phyloP scores from a whole-genome alignment of 2,113 vertebrate genomes.

The Oxyruncus cristatus region DNA sequence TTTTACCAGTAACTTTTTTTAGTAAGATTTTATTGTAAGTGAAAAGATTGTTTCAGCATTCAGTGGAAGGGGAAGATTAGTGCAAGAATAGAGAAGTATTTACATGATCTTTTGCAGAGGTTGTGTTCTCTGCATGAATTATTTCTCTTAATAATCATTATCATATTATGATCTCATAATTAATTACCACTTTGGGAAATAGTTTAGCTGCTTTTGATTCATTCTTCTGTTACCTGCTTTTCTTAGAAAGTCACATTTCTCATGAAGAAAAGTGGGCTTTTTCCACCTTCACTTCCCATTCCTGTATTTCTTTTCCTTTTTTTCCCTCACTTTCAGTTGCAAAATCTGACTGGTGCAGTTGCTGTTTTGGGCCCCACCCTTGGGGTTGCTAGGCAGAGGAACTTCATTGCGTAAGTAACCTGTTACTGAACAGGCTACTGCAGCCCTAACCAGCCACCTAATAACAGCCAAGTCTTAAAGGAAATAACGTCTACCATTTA shows the following conservation, averaged over 20 bases:
- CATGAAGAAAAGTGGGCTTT: neutral
- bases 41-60: neutral
- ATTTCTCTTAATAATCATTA: conserved; percentile 37
- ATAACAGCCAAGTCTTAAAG: neutral
- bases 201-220: neutral
- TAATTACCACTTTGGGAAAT: neutral
- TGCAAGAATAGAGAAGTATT: neutral
- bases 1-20: neutral
- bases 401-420: conserved; percentile 42
- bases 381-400: conserved; percentile 61
- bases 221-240: neutral
- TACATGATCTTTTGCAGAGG: neutral
- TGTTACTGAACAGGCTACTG: conserved; percentile 16
- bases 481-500: neutral
- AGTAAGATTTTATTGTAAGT: neutral
- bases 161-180: conserved; percentile 2
- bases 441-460: conserved; percentile 1
- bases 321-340: neutral
- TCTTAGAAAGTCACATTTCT: neutral
- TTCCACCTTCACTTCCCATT: neutral
- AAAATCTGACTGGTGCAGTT: neutral
- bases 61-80: neutral
- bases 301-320: neutral
- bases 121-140: conserved; percentile 18
- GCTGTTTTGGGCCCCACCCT: conserved; percentile 63